phyloP scores from a whole-genome alignment of 2,797 vertebrate genomes.

The Sitta carolinensis region DNA sequence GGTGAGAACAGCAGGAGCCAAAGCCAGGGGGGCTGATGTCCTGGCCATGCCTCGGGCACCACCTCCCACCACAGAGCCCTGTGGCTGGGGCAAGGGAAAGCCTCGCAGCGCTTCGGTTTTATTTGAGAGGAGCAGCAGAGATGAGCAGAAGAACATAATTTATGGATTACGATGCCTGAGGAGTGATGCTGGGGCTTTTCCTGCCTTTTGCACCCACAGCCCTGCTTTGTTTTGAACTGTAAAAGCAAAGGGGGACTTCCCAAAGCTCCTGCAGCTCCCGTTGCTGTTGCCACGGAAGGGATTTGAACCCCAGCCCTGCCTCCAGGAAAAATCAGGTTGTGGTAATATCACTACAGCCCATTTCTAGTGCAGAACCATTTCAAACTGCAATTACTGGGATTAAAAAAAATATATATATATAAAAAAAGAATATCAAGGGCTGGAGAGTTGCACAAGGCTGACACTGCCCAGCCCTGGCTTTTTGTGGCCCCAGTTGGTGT shows the following conservation, averaged over 20 bases:
- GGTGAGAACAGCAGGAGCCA: background rate
- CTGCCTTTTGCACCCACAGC: background rate
- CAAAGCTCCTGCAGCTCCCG: background rate
- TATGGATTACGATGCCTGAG: background rate
- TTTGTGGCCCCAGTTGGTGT: accelerated
- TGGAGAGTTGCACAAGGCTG: background rate
- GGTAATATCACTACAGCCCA: background rate
- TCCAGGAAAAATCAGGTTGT: background rate
- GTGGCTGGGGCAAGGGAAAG: no score
- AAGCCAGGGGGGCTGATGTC: accelerated
- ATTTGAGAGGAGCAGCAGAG: background rate
- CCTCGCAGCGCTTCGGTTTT: background rate
- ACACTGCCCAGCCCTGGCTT: background rate
- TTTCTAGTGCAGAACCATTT: background rate
- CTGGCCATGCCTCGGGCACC: accelerated
- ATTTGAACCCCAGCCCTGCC: background rate
- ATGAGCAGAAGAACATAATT: background rate
- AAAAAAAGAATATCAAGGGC: background rate
- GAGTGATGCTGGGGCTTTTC: background rate
- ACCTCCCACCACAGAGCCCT: accelerated
- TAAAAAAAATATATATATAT: no score
- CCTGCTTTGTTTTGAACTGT: background rate
- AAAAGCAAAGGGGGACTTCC: background rate
- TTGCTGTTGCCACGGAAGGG: background rate
- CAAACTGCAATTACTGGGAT: background rate